These are phyloP conservation scores for Clepsis dumicolana DNA, from an alignment of 2,888 invertebrate genomes.

Conservation along the genomic window DNA sequence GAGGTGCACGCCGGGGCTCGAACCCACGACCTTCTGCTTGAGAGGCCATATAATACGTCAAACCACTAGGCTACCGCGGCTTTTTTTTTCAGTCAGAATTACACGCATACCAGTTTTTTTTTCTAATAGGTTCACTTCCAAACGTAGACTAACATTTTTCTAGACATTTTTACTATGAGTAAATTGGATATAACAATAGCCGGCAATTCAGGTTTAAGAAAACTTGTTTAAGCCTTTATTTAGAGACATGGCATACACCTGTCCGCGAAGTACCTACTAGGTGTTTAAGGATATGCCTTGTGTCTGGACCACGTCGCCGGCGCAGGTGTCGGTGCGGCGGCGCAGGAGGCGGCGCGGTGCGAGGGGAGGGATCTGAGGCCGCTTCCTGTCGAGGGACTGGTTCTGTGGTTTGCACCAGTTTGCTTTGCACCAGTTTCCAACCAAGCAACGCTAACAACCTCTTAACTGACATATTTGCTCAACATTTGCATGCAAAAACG, in stretches of 20 bases:
- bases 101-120: too few species aligned
- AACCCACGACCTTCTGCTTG: too few species aligned
- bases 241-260: conserved; percentile 6
- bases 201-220: not conserved
- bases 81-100: too few species aligned
- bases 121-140: too few species aligned
- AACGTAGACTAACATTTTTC: too few species aligned
- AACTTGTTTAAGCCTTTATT: not conserved
- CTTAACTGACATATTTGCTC: conserved; percentile 65
- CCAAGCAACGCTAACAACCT: conserved; percentile 68
- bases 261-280: conserved; percentile 6
- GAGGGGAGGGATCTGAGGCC: conserved; percentile 68
- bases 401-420: conserved; percentile 82
- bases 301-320: conserved; percentile 31
- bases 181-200: not conserved
- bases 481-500: conserved; percentile 53
- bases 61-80: too few species aligned
- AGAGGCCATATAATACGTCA: too few species aligned
- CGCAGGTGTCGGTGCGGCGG: conserved; percentile 49
- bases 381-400: conserved; percentile 84
- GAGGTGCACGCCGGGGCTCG: too few species aligned
- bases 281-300: conserved; percentile 32
- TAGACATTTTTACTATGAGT: not conserved
- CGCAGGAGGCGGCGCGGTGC: conserved; percentile 45
- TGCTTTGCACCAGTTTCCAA: conserved; percentile 81